Percentiles rank a stretch among this genome's conserved stretches.
phyloP scores from a whole-genome alignment of 2,797 vertebrate genomes.

The Alectoris magna region DNA sequence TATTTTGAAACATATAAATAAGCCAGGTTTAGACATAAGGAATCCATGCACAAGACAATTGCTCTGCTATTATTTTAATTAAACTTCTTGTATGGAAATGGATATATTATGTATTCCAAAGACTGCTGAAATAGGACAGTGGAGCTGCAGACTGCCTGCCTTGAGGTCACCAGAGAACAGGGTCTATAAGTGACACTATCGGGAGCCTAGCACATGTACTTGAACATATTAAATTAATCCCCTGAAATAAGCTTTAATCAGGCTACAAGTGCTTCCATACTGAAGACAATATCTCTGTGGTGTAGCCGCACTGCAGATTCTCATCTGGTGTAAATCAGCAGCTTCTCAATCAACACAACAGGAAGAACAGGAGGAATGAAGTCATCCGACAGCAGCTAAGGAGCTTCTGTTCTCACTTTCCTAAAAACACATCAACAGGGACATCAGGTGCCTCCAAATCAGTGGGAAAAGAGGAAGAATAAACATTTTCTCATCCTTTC shows the following conservation, averaged over 20 bases:
- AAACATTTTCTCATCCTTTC: neutral
- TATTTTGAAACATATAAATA: conserved; percentile 48
- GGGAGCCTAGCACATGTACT: neutral
- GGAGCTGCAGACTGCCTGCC: neutral
- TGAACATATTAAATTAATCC: neutral
- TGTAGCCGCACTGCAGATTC: neutral
- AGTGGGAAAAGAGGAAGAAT: neutral
- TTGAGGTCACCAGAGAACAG: neutral
- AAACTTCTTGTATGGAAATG: neutral
- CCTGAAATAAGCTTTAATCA: neutral
- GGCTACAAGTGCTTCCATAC: neutral
- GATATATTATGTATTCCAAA: neutral
- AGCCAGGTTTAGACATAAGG: conserved; percentile 9
- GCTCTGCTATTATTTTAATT: conserved; percentile 43
- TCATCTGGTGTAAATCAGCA: neutral
- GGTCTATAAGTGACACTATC: neutral
- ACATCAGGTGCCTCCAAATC: neutral
- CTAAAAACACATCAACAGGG: neutral
- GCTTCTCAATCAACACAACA: neutral
- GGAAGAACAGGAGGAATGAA: neutral
- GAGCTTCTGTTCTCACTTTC: neutral
- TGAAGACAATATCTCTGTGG: neutral
- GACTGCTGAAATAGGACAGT: neutral
- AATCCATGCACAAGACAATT: conserved; percentile 15
- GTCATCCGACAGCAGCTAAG: neutral